These are phyloP conservation scores for Oceanodroma leucorhoa DNA, from an alignment of 2,797 vertebrate species.

Conservation along the genomic window DNA sequence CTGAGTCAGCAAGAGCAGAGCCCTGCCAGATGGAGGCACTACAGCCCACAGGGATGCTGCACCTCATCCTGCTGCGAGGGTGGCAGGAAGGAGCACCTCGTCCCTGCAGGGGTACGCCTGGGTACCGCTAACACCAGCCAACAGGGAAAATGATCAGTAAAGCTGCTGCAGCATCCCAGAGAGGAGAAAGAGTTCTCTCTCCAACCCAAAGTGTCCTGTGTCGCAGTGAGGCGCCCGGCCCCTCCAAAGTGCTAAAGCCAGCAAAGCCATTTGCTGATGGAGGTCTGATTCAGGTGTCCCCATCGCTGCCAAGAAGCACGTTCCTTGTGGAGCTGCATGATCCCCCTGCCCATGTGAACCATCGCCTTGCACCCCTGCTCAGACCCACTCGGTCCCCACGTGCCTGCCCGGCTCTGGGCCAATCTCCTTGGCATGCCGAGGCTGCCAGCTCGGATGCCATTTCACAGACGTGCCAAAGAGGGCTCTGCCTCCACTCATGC, in stretches of 20 bases:
- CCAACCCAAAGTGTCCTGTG: neutral
- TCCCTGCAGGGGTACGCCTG: neutral
- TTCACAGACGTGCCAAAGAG: fast-evolving
- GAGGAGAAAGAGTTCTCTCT: neutral
- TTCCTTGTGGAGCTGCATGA: fast-evolving
- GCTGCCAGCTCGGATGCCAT: fast-evolving
- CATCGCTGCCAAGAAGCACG: fast-evolving
- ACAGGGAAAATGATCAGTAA: neutral
- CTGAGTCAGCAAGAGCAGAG: neutral
- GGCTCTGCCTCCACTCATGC: neutral
- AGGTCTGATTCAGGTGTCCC: neutral
- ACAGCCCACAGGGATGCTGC: neutral
- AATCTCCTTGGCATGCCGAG: fast-evolving
- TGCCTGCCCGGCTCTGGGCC: fast-evolving
- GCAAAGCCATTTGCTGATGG: neutral
- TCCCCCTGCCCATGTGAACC: neutral
- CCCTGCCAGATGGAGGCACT: fast-evolving
- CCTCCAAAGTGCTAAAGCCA: neutral
- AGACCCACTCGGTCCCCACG: fast-evolving
- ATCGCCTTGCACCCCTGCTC: fast-evolving
- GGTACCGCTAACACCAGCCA: neutral
- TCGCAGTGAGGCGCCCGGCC: neutral
- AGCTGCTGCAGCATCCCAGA: neutral
- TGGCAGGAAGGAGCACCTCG: fast-evolving
- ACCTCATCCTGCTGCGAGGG: neutral